Percentiles rank a stretch among this genome's conserved stretches.
Conservation (phyloP, 2,888 invertebrate genomes). For the Ectemnius continuus region DNA sequence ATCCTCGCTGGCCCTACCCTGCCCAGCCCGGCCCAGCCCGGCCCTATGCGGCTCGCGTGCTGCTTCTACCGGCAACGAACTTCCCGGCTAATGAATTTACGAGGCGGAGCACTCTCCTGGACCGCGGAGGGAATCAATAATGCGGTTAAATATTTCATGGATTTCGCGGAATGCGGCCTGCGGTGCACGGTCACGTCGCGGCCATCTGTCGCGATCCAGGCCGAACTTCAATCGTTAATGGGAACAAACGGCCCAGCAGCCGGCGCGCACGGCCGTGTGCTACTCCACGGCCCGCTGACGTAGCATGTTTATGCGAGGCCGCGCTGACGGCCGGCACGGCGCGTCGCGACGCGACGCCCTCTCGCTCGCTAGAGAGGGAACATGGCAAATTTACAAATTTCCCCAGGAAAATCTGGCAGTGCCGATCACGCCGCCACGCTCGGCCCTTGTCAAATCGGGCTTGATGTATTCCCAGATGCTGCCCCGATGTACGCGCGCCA, state of each 20-base stretch:
- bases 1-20: too few species aligned
- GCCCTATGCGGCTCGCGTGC: conserved; percentile 51
- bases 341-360: conserved; percentile 12
- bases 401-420: conserved; percentile 64
- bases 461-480: conserved; percentile 67
- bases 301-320: conserved; percentile 60
- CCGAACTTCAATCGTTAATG: conserved; percentile 74
- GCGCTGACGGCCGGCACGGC: conserved; percentile 43
- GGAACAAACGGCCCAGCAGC: conserved; percentile 64
- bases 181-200: conserved; percentile 71
- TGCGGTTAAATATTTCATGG: conserved; percentile 74
- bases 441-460: conserved; percentile 57
- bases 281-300: conserved; percentile 50
- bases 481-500: conserved; percentile 54
- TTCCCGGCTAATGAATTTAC: conserved; percentile 68
- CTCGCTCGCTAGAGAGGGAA: conserved; percentile 10
- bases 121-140: conserved; percentile 72
- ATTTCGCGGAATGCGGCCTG: conserved; percentile 70
- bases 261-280: background rate
- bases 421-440: conserved; percentile 34
- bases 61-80: conserved; percentile 47
- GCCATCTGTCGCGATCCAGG: conserved; percentile 73
- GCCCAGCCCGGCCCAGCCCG: too few species aligned
- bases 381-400: conserved; percentile 68
- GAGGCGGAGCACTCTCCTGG: conserved; percentile 65